Conservation (phyloP, 2,888 invertebrate species). For the Tetramorium bicarinatum region DNA sequence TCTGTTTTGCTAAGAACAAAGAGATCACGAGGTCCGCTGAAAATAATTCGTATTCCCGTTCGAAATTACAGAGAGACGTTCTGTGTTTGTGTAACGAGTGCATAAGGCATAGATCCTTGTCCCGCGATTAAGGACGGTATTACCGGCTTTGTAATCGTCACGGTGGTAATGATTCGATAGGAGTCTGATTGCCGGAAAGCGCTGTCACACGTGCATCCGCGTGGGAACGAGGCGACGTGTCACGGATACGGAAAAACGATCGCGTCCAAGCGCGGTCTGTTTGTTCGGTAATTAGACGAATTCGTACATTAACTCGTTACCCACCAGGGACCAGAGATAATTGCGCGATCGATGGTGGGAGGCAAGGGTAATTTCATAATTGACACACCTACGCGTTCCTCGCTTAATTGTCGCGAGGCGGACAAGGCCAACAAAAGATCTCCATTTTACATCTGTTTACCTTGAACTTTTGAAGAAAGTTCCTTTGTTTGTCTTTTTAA, state of each 20-base stretch:
- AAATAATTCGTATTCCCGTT: background rate
- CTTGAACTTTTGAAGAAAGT: background rate
- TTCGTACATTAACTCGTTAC: slow-evolving; percentile 59
- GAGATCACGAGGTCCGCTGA: background rate
- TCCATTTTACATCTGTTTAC: slow-evolving; percentile 12
- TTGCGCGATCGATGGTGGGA: slow-evolving; percentile 74
- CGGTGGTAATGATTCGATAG: slow-evolving; percentile 30
- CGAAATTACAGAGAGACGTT: background rate
- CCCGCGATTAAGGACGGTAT: slow-evolving; percentile 21
- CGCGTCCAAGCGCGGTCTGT: slow-evolving; percentile 17
- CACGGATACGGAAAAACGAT: slow-evolving; percentile 25
- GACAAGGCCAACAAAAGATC: slow-evolving; percentile 22
- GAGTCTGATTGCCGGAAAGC: slow-evolving; percentile 19
- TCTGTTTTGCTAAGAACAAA: background rate
- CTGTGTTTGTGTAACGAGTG: background rate
- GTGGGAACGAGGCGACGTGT: slow-evolving; percentile 22
- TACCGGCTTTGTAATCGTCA: slow-evolving; percentile 8
- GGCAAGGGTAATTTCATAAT: slow-evolving; percentile 83
- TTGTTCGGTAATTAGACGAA: slow-evolving; percentile 68
- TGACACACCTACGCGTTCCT: slow-evolving; percentile 79
- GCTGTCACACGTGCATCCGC: slow-evolving; percentile 24
- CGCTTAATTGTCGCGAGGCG: slow-evolving; percentile 76
- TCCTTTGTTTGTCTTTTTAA: background rate
- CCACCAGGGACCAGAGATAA: slow-evolving; percentile 61
- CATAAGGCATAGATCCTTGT: slow-evolving; percentile 17